Evolutionary conservation across 2,797 vertebrate species (phyloP).

Genomic region (Lerista edwardsae): DNA sequence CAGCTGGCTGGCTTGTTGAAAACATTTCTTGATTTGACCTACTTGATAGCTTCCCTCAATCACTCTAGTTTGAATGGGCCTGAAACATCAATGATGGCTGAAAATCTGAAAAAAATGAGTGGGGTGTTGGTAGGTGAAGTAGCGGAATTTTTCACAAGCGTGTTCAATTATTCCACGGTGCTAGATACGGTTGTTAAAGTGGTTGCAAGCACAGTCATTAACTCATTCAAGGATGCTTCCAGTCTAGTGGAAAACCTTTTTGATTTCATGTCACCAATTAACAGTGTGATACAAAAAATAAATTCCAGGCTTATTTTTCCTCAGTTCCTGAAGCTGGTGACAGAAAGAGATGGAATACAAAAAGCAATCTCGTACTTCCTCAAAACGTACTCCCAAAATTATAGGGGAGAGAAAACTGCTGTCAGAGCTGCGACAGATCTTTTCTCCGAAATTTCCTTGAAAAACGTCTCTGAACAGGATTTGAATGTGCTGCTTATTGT

Average conservation of each 20-base stretch:
- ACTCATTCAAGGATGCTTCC: constrained; percentile 18
- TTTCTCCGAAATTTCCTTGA: constrained; percentile 9
- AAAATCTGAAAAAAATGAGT: constrained; percentile 12
- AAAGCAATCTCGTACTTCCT: background rate
- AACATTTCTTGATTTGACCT: constrained; percentile 41
- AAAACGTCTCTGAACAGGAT: background rate
- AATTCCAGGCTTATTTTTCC: background rate
- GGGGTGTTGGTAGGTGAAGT: constrained; percentile 40
- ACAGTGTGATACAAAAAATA: constrained; percentile 22
- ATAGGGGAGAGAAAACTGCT: background rate
- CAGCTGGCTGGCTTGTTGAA: constrained; percentile 13
- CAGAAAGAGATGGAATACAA: constrained; percentile 2
- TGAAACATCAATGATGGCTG: background rate
- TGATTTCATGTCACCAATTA: constrained; percentile 41
- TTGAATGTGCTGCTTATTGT: constrained; percentile 13
- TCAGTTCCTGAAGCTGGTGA: background rate
- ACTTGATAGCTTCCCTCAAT: constrained; percentile 27
- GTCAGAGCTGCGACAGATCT: background rate
- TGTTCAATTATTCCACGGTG: constrained; percentile 13
- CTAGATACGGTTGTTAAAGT: constrained; percentile 10
- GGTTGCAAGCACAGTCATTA: background rate
- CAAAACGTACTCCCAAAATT: constrained; percentile 18
- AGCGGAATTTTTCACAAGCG: constrained; percentile 36
- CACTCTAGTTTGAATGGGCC: constrained; percentile 8
- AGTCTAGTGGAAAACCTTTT: constrained; percentile 35